Base-by-base conservation (phyloP, 2,797 vertebrate species). In the Selene dorsalis region DNA sequence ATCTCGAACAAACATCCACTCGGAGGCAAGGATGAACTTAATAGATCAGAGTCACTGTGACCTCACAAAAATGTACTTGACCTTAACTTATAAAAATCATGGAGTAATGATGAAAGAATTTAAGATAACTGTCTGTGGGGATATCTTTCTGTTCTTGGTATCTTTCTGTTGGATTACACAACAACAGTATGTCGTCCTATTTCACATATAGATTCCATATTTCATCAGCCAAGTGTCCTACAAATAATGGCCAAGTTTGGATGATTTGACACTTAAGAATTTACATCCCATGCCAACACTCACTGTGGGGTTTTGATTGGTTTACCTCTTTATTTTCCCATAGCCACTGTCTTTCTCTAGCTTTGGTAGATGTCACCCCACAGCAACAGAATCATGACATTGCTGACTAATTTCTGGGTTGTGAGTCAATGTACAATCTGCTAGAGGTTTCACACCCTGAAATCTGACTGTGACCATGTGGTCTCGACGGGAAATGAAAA, bases 401-500 rank as follows among this genome's bases (percentile, higher is more conserved):
- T 28, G 32, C 43, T 41, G 47, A 64, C 24, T 28, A 16, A 41
- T 58, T 60, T 32, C 18, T 56, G 13, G 8, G 61, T 38, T 57
- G 32, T 67, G 16, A 68, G 26, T 72, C 72, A 35, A 53, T 41
- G 58, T 48, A 8, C 43, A 57, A 53, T 55, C 32, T 52, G 43
- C 52, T 28, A 9, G 16, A 57, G 50, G 53, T 73, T 61, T 53
- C 45, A 48, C 43, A 14, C 35, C 48, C 53, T 60, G 59, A 20
- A 68, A 74, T 82, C 48, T 5, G n/a, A 61, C 22, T 63, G 67
- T 68, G 52, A 58, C 47, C 22, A 55, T 64, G 57, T 32, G 62
- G 59, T 75, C 63, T 75, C 57, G 20, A 45, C 52, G 64, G 63
- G 53, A 69, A 64, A 43, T 30, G 61, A 47, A 76, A 80, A 79